A percentile compares a stretch with the other conserved stretches of the same genome.
These are phyloP conservation scores for Nilaparvata lugens DNA, from an alignment of 1,140 invertebrate species.

Conservation along the genomic window DNA sequence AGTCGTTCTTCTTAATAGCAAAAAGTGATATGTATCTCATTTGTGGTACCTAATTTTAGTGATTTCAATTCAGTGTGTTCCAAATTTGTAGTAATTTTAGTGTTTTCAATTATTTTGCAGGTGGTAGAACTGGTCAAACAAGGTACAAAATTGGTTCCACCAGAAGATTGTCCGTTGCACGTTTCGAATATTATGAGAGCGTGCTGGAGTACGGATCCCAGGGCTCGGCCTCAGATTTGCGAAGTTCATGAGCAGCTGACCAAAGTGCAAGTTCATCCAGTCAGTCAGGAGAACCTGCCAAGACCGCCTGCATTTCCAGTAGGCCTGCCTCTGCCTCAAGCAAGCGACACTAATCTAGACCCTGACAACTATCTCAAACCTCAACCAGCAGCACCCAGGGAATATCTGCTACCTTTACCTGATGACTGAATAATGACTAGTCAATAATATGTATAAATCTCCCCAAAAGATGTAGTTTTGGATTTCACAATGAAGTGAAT, in stretches of 20 bases:
- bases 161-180: constrained; percentile 64
- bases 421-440: constrained; percentile 25
- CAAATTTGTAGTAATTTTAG: too few relatives aligned
- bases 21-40: too few relatives aligned
- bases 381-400: constrained; percentile 38
- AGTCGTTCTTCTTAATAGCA: too few relatives aligned
- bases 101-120: too few relatives aligned
- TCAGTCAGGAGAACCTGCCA: constrained; percentile 14
- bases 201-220: constrained; percentile 78
- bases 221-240: constrained; percentile 62
- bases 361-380: constrained; percentile 48
- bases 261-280: constrained; percentile 31
- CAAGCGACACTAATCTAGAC: constrained; percentile 40
- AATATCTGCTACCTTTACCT: constrained; percentile 45
- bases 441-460: too few relatives aligned
- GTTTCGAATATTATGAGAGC: constrained; percentile 72
- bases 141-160: constrained; percentile 72
- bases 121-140: constrained; percentile 76
- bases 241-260: constrained; percentile 60
- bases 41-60: too few relatives aligned
- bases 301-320: constrained; percentile 27
- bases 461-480: too few relatives aligned
- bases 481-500: too few relatives aligned
- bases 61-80: too few relatives aligned
- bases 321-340: constrained; percentile 36